Percentiles rank a stretch among this genome's conserved stretches.
Evolutionary conservation across 1,140 invertebrate genomes (phyloP).

Genomic region (Phymorhynchus buccinoides): DNA sequence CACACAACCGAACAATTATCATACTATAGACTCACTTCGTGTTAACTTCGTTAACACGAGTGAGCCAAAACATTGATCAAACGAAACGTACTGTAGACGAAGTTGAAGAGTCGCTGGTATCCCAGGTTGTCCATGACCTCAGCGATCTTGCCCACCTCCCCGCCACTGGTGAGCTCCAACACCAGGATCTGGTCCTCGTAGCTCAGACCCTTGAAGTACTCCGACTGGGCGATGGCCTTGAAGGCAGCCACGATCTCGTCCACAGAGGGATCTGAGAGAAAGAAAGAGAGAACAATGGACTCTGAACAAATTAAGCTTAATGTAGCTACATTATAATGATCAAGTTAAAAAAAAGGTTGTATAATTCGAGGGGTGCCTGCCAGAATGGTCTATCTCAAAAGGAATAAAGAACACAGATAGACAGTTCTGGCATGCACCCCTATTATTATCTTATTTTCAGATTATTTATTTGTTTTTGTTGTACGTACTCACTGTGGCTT

Average conservation of each 20-base stretch:
- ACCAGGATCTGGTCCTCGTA: slow-evolving; percentile 39
- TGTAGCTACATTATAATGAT: no score
- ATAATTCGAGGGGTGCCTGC: no score
- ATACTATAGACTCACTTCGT: background rate
- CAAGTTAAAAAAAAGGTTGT: no score
- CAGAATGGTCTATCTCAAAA: no score
- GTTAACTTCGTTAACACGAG: no score
- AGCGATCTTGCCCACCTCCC: slow-evolving; percentile 30
- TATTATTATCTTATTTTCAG: no score
- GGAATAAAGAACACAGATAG: no score
- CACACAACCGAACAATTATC: slow-evolving; percentile 37
- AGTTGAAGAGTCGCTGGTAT: slow-evolving; percentile 24
- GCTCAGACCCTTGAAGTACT: slow-evolving; percentile 28
- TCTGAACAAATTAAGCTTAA: no score
- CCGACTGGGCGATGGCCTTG: slow-evolving; percentile 8
- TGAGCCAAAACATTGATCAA: background rate
- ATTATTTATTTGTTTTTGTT: no score
- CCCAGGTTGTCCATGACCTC: slow-evolving; percentile 26
- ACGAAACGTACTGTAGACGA: slow-evolving; percentile 30
- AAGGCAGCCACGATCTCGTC: slow-evolving; percentile 32
- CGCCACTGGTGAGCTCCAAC: slow-evolving; percentile 5
- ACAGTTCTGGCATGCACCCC: no score
- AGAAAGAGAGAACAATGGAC: background rate
- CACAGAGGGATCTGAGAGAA: slow-evolving; percentile 1
- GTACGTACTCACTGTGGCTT: no score